These are phyloP conservation scores for Zosterops japonicus DNA, from an alignment of 2,113 vertebrate genomes.

Conservation along the genomic window DNA sequence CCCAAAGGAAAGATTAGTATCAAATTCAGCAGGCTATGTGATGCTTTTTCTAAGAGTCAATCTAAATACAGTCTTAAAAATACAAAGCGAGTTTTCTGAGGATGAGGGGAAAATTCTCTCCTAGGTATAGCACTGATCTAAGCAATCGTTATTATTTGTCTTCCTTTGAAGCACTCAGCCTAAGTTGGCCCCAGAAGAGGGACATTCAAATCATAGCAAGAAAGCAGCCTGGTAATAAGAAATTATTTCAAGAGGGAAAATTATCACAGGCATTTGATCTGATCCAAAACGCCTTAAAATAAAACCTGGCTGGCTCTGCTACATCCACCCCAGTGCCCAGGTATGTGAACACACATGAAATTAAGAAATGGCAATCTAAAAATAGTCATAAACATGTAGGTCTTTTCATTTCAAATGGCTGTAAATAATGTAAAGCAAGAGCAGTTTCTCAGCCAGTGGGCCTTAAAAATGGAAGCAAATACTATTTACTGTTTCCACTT, in stretches of 20 bases:
- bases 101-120: neutral
- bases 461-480: constrained; percentile 30
- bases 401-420: constrained; percentile 27
- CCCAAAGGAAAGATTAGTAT: neutral
- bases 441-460: neutral
- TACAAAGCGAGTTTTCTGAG: neutral
- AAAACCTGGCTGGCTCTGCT: neutral
- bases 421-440: constrained; percentile 16
- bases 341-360: neutral
- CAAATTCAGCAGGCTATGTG: neutral
- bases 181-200: neutral
- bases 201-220: neutral
- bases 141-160: neutral
- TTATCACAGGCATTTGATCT: neutral
- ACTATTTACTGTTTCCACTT: neutral
- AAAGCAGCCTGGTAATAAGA: neutral
- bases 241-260: neutral
- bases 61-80: neutral
- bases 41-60: neutral
- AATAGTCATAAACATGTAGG: neutral
- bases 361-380: neutral
- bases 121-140: neutral
- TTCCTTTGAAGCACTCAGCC: neutral
- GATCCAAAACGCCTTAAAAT: neutral
- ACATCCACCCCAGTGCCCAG: neutral